Base-by-base conservation (phyloP, 2,113 vertebrate species). In the Carassius auratus region DNA sequence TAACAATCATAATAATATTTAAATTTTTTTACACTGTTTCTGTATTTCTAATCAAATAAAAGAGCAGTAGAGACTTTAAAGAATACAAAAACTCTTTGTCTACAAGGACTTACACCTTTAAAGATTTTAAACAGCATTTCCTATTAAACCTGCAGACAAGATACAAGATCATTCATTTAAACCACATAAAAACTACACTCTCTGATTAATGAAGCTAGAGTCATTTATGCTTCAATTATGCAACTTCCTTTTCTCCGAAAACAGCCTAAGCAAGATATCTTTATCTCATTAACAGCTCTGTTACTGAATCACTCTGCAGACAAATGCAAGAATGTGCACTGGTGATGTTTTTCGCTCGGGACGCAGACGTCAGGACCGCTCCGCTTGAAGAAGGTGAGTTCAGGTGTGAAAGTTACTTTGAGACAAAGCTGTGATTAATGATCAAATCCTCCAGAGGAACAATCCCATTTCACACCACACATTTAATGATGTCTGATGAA, bases 401-500 rank as follows among this genome's bases (percentile, higher is more conserved):
- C 76, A 61, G 55, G 30, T 78, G 76, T 78, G 52, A 59, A 79
- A 59, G 76, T 79, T 33, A 79, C 55, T 19, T 79, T 36, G 33
- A 79, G 21, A 59, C 52, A 36, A 17, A 38, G 52, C 52, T 36
- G 26, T 33, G 55, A 38, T n/a, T 79, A 38, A 79, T 15, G 55
- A 79, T 12, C 26, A 21, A 55, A 76, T 15, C 23, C 74, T 76
- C 45, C 9, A 26, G 74, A 15, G 74, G 23, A 23, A 76, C 74
- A 50, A 50, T 17, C 74, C 74, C 23, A 30, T 55, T 76, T 42
- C 69, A 38, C 69, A 73, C 5, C 30, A 69, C 66, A 69, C 30
- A 15, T 68, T 68, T 68, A 17, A 36, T 9, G 68, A 38, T 7
- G 66, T 69, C 66, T 19, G 66, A 36, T 69, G 30, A 36, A 36